A percentile compares a stretch with the other conserved stretches of the same genome.
These are phyloP conservation scores for Toxonevra muliebris DNA, from an alignment of 2,888 invertebrate genomes.

Conservation along the genomic window DNA sequence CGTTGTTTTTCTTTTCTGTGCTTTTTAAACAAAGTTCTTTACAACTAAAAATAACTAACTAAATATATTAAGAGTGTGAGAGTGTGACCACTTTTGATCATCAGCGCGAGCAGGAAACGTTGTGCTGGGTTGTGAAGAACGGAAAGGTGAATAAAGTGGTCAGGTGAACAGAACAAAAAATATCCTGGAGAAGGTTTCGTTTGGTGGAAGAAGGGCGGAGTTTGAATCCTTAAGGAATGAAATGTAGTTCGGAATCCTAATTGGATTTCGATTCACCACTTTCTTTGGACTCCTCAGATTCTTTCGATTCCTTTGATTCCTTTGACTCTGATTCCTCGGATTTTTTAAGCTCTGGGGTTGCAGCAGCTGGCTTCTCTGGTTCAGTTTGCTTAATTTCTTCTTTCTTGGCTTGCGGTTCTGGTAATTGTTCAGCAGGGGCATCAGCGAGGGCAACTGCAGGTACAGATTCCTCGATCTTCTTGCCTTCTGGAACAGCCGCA, in stretches of 20 bases:
- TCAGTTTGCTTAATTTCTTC: constrained; percentile 21
- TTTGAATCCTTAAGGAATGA: constrained; percentile 2
- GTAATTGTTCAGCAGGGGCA: constrained; percentile 10
- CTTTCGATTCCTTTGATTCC: constrained; percentile 48
- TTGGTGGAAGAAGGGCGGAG: constrained; percentile 33
- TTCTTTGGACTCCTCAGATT: constrained; percentile 57
- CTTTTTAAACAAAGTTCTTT: constrained; percentile 42
- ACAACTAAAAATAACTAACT: constrained; percentile 56
- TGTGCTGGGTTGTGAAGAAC: constrained; percentile 13
- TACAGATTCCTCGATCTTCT: constrained; percentile 62
- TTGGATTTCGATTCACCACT: constrained; percentile 54
- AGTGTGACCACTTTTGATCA: constrained; percentile 18
- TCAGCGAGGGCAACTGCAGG: constrained; percentile 54
- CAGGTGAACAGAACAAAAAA: constrained; percentile 19
- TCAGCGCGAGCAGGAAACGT: neutral
- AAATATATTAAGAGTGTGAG: constrained; percentile 37
- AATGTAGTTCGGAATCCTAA: constrained; percentile 37
- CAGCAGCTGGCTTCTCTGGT: constrained; percentile 32
- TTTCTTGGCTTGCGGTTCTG: constrained; percentile 13
- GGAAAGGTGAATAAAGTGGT: constrained; percentile 26
- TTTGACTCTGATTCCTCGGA: constrained; percentile 37
- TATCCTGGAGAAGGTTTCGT: constrained; percentile 28
- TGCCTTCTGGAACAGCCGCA: constrained; percentile 59
- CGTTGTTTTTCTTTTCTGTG: constrained; percentile 37
- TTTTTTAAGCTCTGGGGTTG: constrained; percentile 9